These are phyloP conservation scores for Apis dorsata DNA, from an alignment of 1,140 invertebrate genomes.

Conservation along the genomic window DNA sequence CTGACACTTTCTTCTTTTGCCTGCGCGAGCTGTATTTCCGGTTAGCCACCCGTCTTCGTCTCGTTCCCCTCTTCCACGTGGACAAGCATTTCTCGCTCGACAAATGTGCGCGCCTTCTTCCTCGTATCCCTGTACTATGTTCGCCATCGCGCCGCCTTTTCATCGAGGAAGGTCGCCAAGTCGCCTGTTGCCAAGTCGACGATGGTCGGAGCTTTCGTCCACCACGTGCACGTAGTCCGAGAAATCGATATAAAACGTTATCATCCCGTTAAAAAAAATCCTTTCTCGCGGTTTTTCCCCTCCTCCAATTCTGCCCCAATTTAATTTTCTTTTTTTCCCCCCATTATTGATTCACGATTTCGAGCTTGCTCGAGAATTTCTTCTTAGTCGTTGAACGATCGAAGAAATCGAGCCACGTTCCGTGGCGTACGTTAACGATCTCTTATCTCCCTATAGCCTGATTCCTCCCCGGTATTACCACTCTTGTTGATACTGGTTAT, in stretches of 20 bases:
- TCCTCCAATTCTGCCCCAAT: neutral
- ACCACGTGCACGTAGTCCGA: conserved; percentile 48
- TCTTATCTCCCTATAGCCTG: conserved; percentile 3
- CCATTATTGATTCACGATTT: conserved; percentile 33
- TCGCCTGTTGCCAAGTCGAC: conserved; percentile 56
- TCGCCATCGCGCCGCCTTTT: conserved; percentile 2
- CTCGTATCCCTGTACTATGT: conserved; percentile 25
- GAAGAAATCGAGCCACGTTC: neutral
- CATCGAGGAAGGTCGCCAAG: conserved; percentile 48
- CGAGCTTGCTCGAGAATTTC: neutral
- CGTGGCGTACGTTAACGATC: neutral
- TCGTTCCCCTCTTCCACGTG: conserved; percentile 10
- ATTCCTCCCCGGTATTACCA: neutral
- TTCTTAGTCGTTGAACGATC: neutral
- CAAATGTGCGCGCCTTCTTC: conserved; percentile 36
- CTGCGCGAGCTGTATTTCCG: conserved; percentile 46
- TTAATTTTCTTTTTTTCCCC: no score
- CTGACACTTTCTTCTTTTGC: conserved; percentile 51
- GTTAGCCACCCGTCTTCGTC: conserved; percentile 2
- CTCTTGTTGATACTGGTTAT: conserved; percentile 12
- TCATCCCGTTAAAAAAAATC: conserved; percentile 23
- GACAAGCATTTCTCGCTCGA: conserved; percentile 43
- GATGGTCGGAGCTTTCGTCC: neutral
- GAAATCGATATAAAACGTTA: conserved; percentile 43
- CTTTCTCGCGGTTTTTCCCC: conserved; percentile 11